phyloP scores from a whole-genome alignment of 2,113 vertebrate species.

The Boulengerochromis microlepis region DNA sequence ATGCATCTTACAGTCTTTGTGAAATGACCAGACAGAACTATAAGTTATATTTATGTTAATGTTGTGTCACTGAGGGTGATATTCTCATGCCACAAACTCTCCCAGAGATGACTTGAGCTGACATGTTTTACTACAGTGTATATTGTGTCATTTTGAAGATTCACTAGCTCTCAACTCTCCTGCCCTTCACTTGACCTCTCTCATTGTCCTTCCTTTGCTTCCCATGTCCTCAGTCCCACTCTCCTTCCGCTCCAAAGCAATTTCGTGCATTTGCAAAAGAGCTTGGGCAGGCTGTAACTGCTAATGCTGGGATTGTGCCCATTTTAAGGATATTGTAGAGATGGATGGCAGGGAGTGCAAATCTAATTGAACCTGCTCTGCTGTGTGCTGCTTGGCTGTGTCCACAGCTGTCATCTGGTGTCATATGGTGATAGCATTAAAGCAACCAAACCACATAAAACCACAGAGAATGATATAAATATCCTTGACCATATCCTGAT shows the following conservation, averaged over 20 bases:
- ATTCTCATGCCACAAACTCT: not conserved
- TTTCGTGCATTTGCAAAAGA: conserved; percentile 38
- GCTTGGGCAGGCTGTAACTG: conserved; percentile 15
- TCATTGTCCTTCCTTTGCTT: conserved; percentile 6
- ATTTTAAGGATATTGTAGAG: conserved; percentile 20
- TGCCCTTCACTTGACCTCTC: conserved; percentile 5
- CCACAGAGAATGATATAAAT: not conserved
- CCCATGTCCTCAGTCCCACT: conserved; percentile 16
- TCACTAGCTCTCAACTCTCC: not conserved
- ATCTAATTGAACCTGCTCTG: conserved; percentile 44
- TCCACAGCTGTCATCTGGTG: conserved; percentile 48
- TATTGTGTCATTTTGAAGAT: not conserved
- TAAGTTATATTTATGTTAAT: conserved; percentile 22
- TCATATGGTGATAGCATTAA: conserved; percentile 34
- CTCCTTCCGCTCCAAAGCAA: conserved; percentile 15
- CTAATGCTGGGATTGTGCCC: conserved; percentile 39
- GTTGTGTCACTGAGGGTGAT: not conserved
- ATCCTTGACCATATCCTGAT: not conserved
- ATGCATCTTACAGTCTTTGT: conserved; percentile 8
- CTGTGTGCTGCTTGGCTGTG: conserved; percentile 30
- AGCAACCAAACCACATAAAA: conserved; percentile 1
- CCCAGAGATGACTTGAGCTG: not conserved
- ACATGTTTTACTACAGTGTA: not conserved
- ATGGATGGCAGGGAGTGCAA: conserved; percentile 2
- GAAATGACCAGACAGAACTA: not conserved